Conservation (phyloP, 2,888 invertebrate genomes). For the Meteorus cinctellus region DNA sequence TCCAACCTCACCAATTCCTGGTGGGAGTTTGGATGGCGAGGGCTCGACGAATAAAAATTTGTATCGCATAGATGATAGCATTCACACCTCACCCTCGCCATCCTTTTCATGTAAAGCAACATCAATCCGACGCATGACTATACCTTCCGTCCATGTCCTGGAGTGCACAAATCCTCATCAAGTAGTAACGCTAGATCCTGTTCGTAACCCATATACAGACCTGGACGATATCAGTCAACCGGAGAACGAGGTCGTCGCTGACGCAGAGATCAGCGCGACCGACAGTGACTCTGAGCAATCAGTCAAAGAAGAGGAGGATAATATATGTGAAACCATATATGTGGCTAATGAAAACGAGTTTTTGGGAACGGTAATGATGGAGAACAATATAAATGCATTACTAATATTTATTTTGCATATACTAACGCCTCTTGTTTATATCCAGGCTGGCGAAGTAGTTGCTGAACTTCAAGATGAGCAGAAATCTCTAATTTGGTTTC, state of each 20-base stretch:
- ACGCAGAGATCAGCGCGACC: constrained; percentile 74
- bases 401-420: constrained; percentile 46
- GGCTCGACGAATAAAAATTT: constrained; percentile 28
- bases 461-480: constrained; percentile 96
- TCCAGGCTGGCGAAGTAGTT: constrained; percentile 86
- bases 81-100: constrained; percentile 31
- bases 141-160: constrained; percentile 66
- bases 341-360: constrained; percentile 75
- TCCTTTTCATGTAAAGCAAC: constrained; percentile 45
- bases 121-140: constrained; percentile 64
- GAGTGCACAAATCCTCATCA: constrained; percentile 63
- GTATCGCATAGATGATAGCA: constrained; percentile 27
- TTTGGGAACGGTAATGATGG: constrained; percentile 74
- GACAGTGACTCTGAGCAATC: constrained; percentile 80
- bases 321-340: constrained; percentile 72
- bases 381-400: not conserved
- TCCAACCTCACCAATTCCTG: constrained; percentile 36
- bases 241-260: constrained; percentile 77
- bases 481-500: constrained; percentile 94
- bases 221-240: constrained; percentile 83
- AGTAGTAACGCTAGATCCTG: constrained; percentile 72
- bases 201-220: constrained; percentile 75
- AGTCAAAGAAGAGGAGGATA: constrained; percentile 74
- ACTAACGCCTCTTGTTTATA: not conserved
- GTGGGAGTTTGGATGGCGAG: constrained; percentile 46